These are phyloP conservation scores for Ochropacha duplaris DNA, from an alignment of 2,888 invertebrate species.

Conservation along the genomic window DNA sequence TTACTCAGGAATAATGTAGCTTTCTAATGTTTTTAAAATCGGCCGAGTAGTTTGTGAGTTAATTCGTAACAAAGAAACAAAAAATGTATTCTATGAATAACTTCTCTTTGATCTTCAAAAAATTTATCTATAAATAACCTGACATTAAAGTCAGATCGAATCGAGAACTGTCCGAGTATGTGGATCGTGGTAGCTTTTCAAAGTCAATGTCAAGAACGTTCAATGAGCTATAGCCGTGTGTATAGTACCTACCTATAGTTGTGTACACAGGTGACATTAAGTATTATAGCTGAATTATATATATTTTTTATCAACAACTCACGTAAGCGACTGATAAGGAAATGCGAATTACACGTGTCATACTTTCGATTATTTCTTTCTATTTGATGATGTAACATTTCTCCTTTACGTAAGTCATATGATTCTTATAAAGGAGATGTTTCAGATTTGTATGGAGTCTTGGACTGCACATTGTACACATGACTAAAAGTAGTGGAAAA, in stretches of 20 bases:
- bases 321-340: slow-evolving; percentile 27
- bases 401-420: background rate
- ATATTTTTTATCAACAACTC: slow-evolving; percentile 13
- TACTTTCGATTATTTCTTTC: slow-evolving; percentile 12
- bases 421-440: background rate
- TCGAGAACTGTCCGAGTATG: slow-evolving; percentile 23
- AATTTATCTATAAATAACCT: slow-evolving; percentile 17
- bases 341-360: slow-evolving; percentile 3
- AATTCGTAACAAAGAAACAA: too few species aligned
- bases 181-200: slow-evolving; percentile 27
- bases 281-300: slow-evolving; percentile 20
- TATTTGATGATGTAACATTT: slow-evolving; percentile 1
- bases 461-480: too few species aligned
- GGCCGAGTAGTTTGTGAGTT: too few species aligned
- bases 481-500: too few species aligned
- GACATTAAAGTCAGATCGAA: slow-evolving; percentile 20
- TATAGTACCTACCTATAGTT: slow-evolving; percentile 14
- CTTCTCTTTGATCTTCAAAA: too few species aligned
- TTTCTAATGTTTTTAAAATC: too few species aligned
- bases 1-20: too few species aligned
- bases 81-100: background rate
- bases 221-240: slow-evolving; percentile 19
- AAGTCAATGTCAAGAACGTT: slow-evolving; percentile 53
- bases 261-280: slow-evolving; percentile 29
- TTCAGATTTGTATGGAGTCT: too few species aligned